Percentiles rank a stretch among this genome's conserved stretches.
Evolutionary conservation across 2,113 vertebrate genomes (phyloP).

Genomic region (Cisticola juncidis): DNA sequence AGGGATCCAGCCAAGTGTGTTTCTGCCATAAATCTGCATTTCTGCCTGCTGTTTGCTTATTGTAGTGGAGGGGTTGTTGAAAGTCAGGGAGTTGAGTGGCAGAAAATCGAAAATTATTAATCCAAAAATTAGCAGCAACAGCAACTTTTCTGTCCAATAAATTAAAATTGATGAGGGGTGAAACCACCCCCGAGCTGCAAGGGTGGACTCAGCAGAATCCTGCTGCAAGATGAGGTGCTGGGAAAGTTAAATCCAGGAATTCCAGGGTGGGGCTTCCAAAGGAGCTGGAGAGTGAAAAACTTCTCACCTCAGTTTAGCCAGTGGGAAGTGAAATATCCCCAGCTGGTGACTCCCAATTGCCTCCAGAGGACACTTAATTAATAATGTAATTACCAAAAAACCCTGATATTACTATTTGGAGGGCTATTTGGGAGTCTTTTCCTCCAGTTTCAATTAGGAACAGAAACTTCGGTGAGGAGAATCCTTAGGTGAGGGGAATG

Average conservation of each 20-base stretch:
- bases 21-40: constrained; percentile 33
- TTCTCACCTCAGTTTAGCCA: neutral
- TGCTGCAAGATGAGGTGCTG: rapidly evolving
- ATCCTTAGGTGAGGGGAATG: neutral
- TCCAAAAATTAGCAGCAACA: no score
- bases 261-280: neutral
- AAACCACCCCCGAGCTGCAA: neutral
- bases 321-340: neutral
- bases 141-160: neutral
- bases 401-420: neutral
- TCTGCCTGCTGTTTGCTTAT: constrained; percentile 32
- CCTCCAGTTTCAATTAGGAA: neutral
- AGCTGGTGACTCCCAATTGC: rapidly evolving
- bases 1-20: neutral
- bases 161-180: neutral
- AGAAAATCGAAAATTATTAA: neutral
- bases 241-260: neutral
- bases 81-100: neutral
- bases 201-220: neutral
- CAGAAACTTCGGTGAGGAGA: neutral
- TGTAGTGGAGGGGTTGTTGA: neutral
- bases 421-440: neutral
- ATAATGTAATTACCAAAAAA: neutral
- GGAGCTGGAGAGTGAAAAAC: neutral
- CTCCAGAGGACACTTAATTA: neutral